phyloP scores from a whole-genome alignment of 2,797 vertebrate species.

The Pygocentrus nattereri region DNA sequence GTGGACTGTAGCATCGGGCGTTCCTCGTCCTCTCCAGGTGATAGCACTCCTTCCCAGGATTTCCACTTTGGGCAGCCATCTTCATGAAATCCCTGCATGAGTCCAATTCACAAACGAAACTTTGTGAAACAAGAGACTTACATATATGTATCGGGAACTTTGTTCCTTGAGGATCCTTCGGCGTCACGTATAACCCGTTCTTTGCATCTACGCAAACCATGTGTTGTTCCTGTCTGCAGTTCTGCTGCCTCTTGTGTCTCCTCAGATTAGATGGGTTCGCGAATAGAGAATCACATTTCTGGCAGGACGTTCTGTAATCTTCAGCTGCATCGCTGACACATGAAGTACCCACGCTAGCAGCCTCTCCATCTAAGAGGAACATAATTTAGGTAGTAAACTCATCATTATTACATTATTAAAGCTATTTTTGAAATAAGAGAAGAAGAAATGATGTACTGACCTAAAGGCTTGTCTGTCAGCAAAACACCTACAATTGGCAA shows the following conservation, averaged over 20 bases:
- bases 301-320: background rate
- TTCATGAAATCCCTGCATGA: conserved; percentile 42
- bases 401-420: too few relatives aligned
- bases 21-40: conserved; percentile 9
- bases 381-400: background rate
- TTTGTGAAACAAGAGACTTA: conserved; percentile 22
- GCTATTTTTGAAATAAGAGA: too few relatives aligned
- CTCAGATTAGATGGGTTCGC: conserved; percentile 8
- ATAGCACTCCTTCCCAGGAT: conserved; percentile 38
- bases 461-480: background rate
- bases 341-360: background rate
- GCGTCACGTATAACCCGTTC: conserved; percentile 37
- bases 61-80: conserved; percentile 25
- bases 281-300: conserved; percentile 9
- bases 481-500: background rate
- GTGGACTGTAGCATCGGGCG: background rate
- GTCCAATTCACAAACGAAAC: conserved; percentile 30
- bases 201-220: conserved; percentile 35
- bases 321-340: background rate
- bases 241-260: conserved; percentile 11
- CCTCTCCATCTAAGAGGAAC: background rate
- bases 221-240: conserved; percentile 26
- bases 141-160: conserved; percentile 34
- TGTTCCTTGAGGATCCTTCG: conserved; percentile 27
- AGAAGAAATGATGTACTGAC: background rate